Evolutionary conservation across 2,113 vertebrate species (phyloP), one percentile per base, ranked within the genome.

Genomic region (Bubo blakistoni): DNA sequence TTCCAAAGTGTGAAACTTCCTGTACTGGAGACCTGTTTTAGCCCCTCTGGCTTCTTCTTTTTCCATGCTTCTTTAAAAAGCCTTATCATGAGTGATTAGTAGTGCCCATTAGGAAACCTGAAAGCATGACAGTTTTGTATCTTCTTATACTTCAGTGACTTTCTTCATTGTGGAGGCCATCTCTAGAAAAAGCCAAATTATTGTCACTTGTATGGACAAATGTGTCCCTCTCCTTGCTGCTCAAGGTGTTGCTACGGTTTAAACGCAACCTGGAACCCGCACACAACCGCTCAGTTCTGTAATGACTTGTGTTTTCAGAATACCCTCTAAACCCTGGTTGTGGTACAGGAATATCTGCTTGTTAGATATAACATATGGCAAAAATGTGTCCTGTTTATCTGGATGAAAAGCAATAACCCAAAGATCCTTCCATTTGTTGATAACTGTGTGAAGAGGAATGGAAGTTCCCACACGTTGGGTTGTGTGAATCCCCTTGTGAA

Each of bases 371-470:
- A 86, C 63, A 25, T 46, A 10, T 84, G 65, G 40, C 86, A 93
- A 71, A 67, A 78, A 38, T 27, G 3, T 88, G 90, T 94, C 91
- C 24, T 85, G 40, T 71, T 71, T 94, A 32, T 70, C 54, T 92
- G 94, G 72, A 94, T 90, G 73, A 92, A 96, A 97, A 84, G 66
- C 86, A 95, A 86, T 91, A 66, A 27, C 24, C 52, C 58, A 89
- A 49, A 3, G 62, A 66, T 80, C 47, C 83, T 94, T 80, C 65
- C 47, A 9, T 13, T 77, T 58, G 52, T 67, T 72, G 89, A 57
- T 94, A 90, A 86, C 6, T 65, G 27, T 95, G 32, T 97, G 97
- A 97, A 98, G 95, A 93, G 57, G 74, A 96, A 94, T 95, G 95
- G 83, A 96, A 96, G 82, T 95, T 73, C 40, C 81, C 52, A 25